These are phyloP conservation scores for Beroe forskalii DNA, from an alignment of 37 sponge, comb jelly and placozoan genomes.

Conservation along the genomic window DNA sequence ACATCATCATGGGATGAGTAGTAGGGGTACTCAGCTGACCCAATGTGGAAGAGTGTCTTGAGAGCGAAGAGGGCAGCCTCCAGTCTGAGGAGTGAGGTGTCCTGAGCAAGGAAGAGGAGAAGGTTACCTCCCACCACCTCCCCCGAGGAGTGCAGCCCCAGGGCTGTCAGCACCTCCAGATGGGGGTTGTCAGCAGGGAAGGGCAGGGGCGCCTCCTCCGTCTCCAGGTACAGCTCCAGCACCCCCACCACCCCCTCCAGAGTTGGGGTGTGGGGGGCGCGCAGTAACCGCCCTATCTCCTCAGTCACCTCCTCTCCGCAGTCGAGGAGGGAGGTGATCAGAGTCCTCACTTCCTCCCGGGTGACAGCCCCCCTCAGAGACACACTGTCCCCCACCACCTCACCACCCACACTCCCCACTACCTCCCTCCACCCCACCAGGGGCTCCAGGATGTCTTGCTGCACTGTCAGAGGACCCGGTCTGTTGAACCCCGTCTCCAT, in stretches of 20 bases:
- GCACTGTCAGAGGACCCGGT: slow-evolving; percentile 1
- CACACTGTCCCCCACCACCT: not conserved
- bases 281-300: not conserved
- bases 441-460: not conserved
- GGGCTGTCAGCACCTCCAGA: not conserved
- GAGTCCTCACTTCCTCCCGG: slow-evolving; percentile 4
- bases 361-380: not conserved
- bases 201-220: not conserved
- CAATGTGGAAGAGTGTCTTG: not conserved
- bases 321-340: slow-evolving; percentile 4
- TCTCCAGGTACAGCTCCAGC: not conserved
- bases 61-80: not conserved
- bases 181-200: not conserved
- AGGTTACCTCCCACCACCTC: not conserved
- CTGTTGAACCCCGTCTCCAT: slow-evolving; percentile 38
- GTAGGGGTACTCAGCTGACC: not conserved
- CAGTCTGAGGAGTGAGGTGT: not conserved
- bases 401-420: not conserved
- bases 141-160: not conserved
- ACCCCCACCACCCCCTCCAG: not conserved
- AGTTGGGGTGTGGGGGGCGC: not conserved
- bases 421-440: not conserved
- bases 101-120: not conserved
- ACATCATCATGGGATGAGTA: not conserved
- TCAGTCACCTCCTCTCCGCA: not conserved